These are phyloP conservation scores for Oreohelix idahoensis DNA, from an alignment of 1,140 invertebrate species.

Conservation along the genomic window DNA sequence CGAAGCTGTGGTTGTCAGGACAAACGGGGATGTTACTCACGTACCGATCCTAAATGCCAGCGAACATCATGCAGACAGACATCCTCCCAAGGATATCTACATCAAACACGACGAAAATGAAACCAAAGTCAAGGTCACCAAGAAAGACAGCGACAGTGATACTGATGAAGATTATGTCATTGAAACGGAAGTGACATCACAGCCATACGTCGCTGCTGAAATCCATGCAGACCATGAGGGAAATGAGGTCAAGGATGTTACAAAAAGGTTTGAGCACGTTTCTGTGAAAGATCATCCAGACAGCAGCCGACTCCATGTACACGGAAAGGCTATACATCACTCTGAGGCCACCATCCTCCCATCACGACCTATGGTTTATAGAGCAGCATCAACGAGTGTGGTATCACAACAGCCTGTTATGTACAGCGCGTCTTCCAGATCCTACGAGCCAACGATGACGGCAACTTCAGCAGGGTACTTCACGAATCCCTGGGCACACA, in stretches of 20 bases:
- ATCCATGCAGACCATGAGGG: not conserved
- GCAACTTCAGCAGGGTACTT: not conserved
- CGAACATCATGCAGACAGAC: not conserved
- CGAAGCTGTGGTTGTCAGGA: not conserved
- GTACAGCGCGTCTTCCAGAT: not conserved
- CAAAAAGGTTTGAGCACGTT: not conserved
- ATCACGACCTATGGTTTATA: not conserved
- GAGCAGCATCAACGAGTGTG: not conserved
- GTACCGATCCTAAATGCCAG: not conserved
- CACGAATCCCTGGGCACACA: not conserved
- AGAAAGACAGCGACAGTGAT: conserved; percentile 23
- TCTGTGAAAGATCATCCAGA: not conserved
- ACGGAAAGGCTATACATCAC: not conserved
- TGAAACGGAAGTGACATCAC: conserved; percentile 11
- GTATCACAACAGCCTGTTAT: not conserved
- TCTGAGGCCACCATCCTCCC: not conserved
- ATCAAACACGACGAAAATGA: conserved; percentile 36
- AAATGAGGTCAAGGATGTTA: not conserved
- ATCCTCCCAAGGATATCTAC: not conserved
- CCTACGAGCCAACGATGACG: not conserved
- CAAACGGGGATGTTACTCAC: not conserved
- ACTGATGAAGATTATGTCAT: not conserved
- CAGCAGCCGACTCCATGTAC: not conserved
- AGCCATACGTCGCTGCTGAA: not conserved
- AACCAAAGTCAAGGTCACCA: conserved; percentile 3